phyloP scores from a whole-genome alignment of 2,797 vertebrate species.

The Taeniopygia guttata region DNA sequence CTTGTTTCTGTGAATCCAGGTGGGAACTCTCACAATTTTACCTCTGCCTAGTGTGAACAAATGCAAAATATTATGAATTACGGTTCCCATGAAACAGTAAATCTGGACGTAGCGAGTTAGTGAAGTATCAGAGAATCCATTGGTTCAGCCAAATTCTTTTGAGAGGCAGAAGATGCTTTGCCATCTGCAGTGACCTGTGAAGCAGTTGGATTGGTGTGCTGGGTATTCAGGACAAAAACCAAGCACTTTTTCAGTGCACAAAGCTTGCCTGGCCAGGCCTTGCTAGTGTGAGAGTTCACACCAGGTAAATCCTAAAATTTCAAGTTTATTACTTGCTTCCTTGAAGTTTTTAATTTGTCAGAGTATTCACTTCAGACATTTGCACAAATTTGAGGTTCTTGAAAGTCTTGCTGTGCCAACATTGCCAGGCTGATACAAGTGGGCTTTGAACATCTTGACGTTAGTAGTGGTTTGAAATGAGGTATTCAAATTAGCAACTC shows the following conservation, averaged over 20 bases:
- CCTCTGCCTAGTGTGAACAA: neutral
- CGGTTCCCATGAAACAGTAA: neutral
- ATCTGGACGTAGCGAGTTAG: neutral
- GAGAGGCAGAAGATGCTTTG: neutral
- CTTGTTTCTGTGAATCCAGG: neutral
- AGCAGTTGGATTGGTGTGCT: neutral
- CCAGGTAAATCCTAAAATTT: conserved; percentile 4
- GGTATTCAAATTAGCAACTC: neutral
- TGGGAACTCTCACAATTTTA: neutral
- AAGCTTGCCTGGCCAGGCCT: neutral
- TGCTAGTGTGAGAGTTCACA: neutral
- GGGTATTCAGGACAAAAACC: neutral
- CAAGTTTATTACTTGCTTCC: neutral
- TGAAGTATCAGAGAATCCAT: neutral
- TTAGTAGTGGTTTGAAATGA: conserved; percentile 5
- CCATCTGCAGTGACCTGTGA: neutral
- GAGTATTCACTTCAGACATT: conserved; percentile 10
- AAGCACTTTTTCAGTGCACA: neutral
- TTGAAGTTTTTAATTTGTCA: conserved; percentile 36
- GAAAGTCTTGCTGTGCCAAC: neutral
- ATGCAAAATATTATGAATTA: neutral
- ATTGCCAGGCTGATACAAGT: neutral
- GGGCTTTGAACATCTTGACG: neutral
- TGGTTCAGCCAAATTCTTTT: neutral
- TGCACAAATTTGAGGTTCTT: conserved; percentile 5